Evolutionary conservation across 1,140 invertebrate genomes (phyloP).

Genomic region (Halesus radiatus): DNA sequence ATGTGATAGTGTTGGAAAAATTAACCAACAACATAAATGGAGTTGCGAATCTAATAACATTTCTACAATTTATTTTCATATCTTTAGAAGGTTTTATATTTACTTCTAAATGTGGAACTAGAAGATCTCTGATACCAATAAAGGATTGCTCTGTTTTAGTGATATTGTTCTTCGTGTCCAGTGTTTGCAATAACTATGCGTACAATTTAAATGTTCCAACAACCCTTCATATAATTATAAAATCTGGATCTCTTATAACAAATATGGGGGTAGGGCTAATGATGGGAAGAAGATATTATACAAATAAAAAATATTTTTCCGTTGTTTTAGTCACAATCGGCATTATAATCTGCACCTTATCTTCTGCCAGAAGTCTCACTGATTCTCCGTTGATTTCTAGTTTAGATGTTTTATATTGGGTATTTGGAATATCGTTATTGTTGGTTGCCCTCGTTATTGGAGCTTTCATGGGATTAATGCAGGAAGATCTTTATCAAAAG

Average conservation of each 20-base stretch:
- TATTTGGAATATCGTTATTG: slow-evolving; percentile 41
- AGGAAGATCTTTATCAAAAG: slow-evolving; percentile 50
- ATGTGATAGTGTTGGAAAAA: slow-evolving; percentile 53
- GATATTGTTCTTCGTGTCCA: slow-evolving; percentile 46
- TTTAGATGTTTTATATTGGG: slow-evolving; percentile 41
- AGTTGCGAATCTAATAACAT: slow-evolving; percentile 52
- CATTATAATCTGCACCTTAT: slow-evolving; percentile 46
- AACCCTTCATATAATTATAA: slow-evolving; percentile 54
- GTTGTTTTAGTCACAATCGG: slow-evolving; percentile 47
- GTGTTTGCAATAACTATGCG: slow-evolving; percentile 53
- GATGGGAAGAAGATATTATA: slow-evolving; percentile 41
- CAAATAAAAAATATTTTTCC: slow-evolving; percentile 44
- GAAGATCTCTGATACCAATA: slow-evolving; percentile 45
- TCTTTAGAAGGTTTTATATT: slow-evolving; percentile 51
- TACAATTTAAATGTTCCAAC: slow-evolving; percentile 54
- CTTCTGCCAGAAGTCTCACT: slow-evolving; percentile 43
- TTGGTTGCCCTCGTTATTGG: slow-evolving; percentile 47
- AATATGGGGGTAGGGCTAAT: slow-evolving; percentile 49
- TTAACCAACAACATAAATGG: slow-evolving; percentile 44
- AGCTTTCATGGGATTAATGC: slow-evolving; percentile 49
- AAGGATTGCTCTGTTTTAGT: slow-evolving; percentile 48
- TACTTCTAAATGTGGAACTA: slow-evolving; percentile 48
- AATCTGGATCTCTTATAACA: slow-evolving; percentile 52
- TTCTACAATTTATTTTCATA: slow-evolving; percentile 53
- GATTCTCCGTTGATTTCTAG: neutral